Evolutionary conservation across 2,797 vertebrate species (phyloP).

Genomic region (Arnoldichthys spilopterus): DNA sequence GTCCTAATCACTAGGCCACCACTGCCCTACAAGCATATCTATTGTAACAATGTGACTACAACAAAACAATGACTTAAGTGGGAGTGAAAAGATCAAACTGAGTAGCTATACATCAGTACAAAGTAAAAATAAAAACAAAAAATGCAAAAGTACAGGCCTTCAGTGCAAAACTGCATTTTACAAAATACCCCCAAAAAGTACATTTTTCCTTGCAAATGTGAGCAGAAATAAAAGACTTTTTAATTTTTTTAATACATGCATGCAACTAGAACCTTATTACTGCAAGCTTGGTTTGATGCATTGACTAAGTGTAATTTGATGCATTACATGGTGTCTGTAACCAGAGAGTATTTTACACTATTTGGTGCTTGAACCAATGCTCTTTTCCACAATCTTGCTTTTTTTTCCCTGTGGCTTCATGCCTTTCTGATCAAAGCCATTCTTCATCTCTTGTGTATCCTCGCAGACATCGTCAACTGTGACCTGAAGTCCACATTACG

Average conservation of each 20-base stretch:
- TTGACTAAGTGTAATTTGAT: too few relatives aligned
- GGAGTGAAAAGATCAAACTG: background rate
- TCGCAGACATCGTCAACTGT: slow-evolving; percentile 87
- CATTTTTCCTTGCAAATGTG: too few relatives aligned
- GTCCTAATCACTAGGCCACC: too few relatives aligned
- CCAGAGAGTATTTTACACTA: background rate
- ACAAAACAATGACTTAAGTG: background rate
- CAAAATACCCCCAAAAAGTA: too few relatives aligned
- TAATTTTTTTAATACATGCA: too few relatives aligned
- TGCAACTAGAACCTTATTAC: too few relatives aligned
- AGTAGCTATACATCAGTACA: background rate
- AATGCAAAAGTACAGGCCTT: too few relatives aligned
- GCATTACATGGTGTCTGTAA: background rate
- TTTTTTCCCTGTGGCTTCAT: background rate
- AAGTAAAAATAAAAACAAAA: background rate
- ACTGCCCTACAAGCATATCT: too few relatives aligned
- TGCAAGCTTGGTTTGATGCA: too few relatives aligned
- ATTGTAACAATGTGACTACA: background rate
- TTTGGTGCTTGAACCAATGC: background rate
- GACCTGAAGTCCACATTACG: slow-evolving; percentile 88
- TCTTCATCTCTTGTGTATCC: slow-evolving; percentile 25
- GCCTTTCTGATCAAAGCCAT: background rate
- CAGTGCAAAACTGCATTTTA: too few relatives aligned
- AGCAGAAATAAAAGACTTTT: too few relatives aligned
- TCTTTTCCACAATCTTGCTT: background rate